Evolutionary conservation across 2,113 vertebrate genomes (phyloP), one percentile per base, ranked within the genome.

Genomic region (Datnioides undecimradiatus): DNA sequence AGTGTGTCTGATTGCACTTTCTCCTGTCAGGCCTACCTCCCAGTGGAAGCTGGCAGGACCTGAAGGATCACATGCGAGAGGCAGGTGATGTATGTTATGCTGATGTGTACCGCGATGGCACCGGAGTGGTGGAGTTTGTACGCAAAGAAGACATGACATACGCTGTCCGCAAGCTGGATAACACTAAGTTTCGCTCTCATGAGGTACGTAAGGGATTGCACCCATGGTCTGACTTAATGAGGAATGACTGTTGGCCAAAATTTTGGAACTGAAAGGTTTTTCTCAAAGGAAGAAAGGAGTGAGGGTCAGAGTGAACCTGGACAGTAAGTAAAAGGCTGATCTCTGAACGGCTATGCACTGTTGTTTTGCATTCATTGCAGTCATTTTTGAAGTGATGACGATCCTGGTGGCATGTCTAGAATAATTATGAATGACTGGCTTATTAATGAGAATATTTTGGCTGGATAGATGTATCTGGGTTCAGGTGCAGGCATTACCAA

Each of bases 1-100:
- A 16, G 11, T 31, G 3, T 75, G 12, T 25, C 66, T 73, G 4
- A 57, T 4, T 1, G 12, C 12, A 4, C 1, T 3, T 16, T 63
- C 2, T 51, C 34, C 2, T 49, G 23, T 67, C 63, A 96, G 95
- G 96, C 82, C 95, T 96, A 87, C 95, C 95, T 71, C 95, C 95
- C 0, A 96, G 96, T 74, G 96, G 95, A 84, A 97, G 96, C 91
- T 97, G 96, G 96, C 96, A 97, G 94, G 96, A 97, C 93, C 93
- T 96, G 88, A 96, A 97, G 92, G 95, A 96, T 92, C 96, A 96
- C 84, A 95, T 93, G 95, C 91, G 95, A 55, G 96, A 96, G 91
- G 95, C 96, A 90, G 96, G 95, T 88, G 96, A 96, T 74, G 95
- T 96, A 91, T 97, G 95, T 95, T 97, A 96, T 52, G 95, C 96